Percentiles rank a stretch among this genome's conserved stretches.
These are phyloP conservation scores for Hemiscyllium ocellatum DNA, from an alignment of 2,113 vertebrate genomes.

Conservation along the genomic window DNA sequence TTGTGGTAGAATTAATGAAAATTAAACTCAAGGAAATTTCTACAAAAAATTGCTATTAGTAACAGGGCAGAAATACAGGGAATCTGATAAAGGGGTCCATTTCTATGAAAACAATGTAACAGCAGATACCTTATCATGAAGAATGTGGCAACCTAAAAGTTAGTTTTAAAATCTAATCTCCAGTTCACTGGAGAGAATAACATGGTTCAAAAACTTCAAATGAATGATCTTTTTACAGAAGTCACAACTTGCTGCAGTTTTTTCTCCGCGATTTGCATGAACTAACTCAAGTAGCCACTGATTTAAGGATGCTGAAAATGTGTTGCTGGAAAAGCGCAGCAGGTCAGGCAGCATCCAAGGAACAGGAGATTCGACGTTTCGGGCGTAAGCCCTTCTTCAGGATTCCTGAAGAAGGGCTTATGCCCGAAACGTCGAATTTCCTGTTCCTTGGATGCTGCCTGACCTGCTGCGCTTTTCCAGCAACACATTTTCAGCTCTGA, in stretches of 20 bases:
- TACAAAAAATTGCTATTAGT: background rate
- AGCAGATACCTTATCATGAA: background rate
- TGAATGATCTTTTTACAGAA: background rate
- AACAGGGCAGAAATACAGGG: background rate
- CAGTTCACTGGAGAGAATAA: background rate
- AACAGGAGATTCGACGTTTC: no score
- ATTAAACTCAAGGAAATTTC: background rate
- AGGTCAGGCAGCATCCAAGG: no score
- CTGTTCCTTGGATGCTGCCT: no score
- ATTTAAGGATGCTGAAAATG: no score
- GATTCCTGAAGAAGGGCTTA: no score
- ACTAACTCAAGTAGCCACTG: background rate
- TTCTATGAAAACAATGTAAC: constrained; percentile 11
- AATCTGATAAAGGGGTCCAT: background rate
- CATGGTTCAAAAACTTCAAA: background rate
- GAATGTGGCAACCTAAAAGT: constrained; percentile 22
- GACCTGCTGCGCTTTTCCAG: no score
- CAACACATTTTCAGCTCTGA: no score
- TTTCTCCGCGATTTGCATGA: background rate
- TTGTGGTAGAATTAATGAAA: background rate
- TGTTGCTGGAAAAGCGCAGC: no score
- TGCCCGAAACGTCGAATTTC: no score
- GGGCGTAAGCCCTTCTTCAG: no score
- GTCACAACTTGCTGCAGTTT: background rate
- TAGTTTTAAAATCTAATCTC: constrained; percentile 9